Percentiles rank a stretch among this genome's conserved stretches.
phyloP scores from a whole-genome alignment of 2,888 invertebrate species.

The Oligia fasciuncula region DNA sequence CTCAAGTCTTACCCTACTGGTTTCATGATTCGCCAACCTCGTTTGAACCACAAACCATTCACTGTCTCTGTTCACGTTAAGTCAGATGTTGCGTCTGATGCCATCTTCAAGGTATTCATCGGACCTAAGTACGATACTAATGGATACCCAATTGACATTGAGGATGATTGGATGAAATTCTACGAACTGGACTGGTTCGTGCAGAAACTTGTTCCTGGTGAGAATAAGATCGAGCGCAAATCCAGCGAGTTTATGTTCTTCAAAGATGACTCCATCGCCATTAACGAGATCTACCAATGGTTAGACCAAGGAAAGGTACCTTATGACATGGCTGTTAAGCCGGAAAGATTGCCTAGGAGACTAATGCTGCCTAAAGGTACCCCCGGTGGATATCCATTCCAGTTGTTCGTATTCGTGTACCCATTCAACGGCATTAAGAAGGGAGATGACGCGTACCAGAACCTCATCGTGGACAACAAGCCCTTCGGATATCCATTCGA shows the following conservation, averaged over 20 bases:
- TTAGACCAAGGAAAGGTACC: constrained; percentile 89
- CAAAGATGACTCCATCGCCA: constrained; percentile 91
- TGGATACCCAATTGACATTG: constrained; percentile 86
- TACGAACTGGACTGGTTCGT: constrained; percentile 91
- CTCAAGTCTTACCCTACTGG: constrained; percentile 77
- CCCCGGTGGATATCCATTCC: constrained; percentile 91
- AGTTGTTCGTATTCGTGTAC: constrained; percentile 91
- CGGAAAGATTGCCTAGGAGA: constrained; percentile 92
- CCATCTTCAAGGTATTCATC: constrained; percentile 91
- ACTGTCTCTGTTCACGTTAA: constrained; percentile 90
- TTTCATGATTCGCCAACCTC: constrained; percentile 91
- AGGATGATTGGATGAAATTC: constrained; percentile 90
- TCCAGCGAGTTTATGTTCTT: constrained; percentile 91
- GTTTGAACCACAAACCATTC: constrained; percentile 93
- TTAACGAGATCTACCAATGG: constrained; percentile 90
- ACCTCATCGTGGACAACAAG: constrained; percentile 84
- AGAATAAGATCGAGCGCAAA: constrained; percentile 91
- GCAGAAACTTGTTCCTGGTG: constrained; percentile 90
- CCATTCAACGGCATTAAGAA: constrained; percentile 86
- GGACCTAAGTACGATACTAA: constrained; percentile 92
- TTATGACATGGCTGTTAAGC: constrained; percentile 86
- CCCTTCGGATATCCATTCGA: constrained; percentile 91
- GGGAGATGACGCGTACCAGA: constrained; percentile 72
- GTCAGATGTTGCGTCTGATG: constrained; percentile 90
- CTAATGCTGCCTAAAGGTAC: constrained; percentile 93